A percentile compares a stretch with the other conserved stretches of the same genome.
These are phyloP conservation scores for Porites australiensis DNA, from an alignment of 64 coral and sea anemone genomes.

Conservation along the genomic window DNA sequence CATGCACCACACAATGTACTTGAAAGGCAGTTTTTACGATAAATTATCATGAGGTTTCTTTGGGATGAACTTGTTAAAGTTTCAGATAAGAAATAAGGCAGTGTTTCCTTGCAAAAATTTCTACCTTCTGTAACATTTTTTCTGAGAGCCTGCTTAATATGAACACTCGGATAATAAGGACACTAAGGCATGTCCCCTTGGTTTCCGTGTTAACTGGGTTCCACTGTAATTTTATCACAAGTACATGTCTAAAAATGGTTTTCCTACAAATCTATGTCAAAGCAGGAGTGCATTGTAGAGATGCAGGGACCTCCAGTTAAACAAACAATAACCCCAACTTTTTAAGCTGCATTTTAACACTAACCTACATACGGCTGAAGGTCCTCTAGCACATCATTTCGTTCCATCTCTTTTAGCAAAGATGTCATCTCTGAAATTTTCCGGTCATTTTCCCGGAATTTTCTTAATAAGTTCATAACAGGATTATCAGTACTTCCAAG, in stretches of 20 bases:
- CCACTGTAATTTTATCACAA: background rate
- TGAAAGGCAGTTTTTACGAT: too few species aligned
- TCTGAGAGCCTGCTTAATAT: constrained; percentile 7
- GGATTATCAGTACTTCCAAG: constrained; percentile 49
- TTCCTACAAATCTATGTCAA: too few species aligned
- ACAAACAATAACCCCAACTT: too few species aligned
- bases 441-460: background rate
- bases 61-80: too few species aligned
- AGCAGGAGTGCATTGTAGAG: too few species aligned
- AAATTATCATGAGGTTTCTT: too few species aligned
- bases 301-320: too few species aligned
- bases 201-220: constrained; percentile 18
- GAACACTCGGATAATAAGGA: constrained; percentile 7
- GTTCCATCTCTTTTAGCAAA: constrained; percentile 51
- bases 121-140: background rate
- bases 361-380: constrained; percentile 70
- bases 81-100: too few species aligned
- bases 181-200: constrained; percentile 32
- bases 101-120: too few species aligned
- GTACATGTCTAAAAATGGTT: too few species aligned
- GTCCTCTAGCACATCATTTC: constrained; percentile 65
- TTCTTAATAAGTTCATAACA: constrained; percentile 35
- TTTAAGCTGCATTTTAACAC: background rate
- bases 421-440: constrained; percentile 55
- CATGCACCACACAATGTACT: too few species aligned